These are phyloP conservation scores for Hepsetus odoe DNA, from an alignment of 2,113 vertebrate species.

Conservation along the genomic window DNA sequence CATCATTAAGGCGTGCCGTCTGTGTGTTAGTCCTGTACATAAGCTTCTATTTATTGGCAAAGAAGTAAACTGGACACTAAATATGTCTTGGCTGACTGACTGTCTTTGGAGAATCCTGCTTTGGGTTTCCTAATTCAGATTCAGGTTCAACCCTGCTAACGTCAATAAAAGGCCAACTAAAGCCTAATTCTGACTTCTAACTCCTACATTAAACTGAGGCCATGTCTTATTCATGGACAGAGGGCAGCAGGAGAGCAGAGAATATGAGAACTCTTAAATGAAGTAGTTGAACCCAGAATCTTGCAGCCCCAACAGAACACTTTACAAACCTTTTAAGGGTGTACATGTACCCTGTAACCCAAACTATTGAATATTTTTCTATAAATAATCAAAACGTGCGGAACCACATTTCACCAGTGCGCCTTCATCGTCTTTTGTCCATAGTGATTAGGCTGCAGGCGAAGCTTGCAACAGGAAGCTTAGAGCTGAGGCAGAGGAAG, in stretches of 20 bases:
- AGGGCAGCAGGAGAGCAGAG: not conserved
- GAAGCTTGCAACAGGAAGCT: slow-evolving; percentile 9
- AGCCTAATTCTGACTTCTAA: not conserved
- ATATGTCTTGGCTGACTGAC: too few relatives aligned
- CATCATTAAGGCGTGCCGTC: not conserved
- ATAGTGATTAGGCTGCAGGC: slow-evolving; percentile 9
- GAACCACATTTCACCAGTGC: not conserved
- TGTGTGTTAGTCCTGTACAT: not conserved
- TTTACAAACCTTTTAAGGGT: not conserved
- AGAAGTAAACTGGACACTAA: too few relatives aligned
- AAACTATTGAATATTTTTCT: not conserved
- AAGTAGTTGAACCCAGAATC: not conserved
- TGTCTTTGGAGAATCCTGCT: too few relatives aligned
- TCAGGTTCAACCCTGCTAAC: too few relatives aligned
- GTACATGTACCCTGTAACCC: not conserved
- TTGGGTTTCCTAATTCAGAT: too few relatives aligned
- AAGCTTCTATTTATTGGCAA: too few relatives aligned
- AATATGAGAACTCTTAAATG: not conserved
- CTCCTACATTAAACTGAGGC: not conserved
- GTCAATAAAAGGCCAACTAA: not conserved
- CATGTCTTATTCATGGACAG: not conserved
- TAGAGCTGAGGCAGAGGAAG: slow-evolving; percentile 21
- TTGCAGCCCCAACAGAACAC: not conserved
- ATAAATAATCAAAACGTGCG: slow-evolving; percentile 15
- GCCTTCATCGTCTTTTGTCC: slow-evolving; percentile 12